Base-by-base conservation (phyloP, 2,888 invertebrate genomes). In the Terebella lapidaria region DNA sequence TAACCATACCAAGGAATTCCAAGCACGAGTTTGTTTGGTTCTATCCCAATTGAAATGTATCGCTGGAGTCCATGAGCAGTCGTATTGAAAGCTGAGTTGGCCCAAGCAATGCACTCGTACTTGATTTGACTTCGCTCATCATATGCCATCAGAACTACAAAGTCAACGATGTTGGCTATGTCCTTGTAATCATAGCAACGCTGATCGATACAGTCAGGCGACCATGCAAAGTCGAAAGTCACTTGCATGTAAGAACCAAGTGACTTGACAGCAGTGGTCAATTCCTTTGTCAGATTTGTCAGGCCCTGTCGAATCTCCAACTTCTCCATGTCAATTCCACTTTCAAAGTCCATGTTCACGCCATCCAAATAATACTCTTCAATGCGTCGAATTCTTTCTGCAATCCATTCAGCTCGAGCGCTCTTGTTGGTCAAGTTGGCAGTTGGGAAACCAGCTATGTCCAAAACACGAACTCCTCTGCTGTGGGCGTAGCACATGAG, bases 1-100 rank as follows among this genome's bases (percentile, higher is more conserved):
- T 81, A 81, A 2, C 81, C 81, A 65, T 81, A 81, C 81, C 81
- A 82, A 1, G 81, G 81, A 5, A 81, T 69, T 20, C 80, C 81
- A 2, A 81, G 67, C 2, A 81, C 74, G 61, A 81, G 59, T 54
- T 75, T 76, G 26, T 70, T 57, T 1, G 72, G 42, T n/a, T 70
- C 60, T 25, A 81, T 72, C 1, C 73, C 76, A 20, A 76, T 29
- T 2, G 67, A 60, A n/a, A 75, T 54, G 63, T 73, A 81, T 3
- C 63, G 59, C 26, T 72, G n/a, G n/a, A 35, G 10, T 15, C 42
- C 42, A 35, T 35, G n/a, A 15, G n/a, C 10, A 15, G 42, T 35
- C 10, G 10, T 35, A n/a, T 35, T 35, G n/a, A 15, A 35, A 15
- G 42, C 70, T 20, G 77, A 76, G 65, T 79, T 79, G 1, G 78